These are phyloP conservation scores for Acropora yongei DNA, from an alignment of 64 coral and sea anemone species.

Conservation along the genomic window DNA sequence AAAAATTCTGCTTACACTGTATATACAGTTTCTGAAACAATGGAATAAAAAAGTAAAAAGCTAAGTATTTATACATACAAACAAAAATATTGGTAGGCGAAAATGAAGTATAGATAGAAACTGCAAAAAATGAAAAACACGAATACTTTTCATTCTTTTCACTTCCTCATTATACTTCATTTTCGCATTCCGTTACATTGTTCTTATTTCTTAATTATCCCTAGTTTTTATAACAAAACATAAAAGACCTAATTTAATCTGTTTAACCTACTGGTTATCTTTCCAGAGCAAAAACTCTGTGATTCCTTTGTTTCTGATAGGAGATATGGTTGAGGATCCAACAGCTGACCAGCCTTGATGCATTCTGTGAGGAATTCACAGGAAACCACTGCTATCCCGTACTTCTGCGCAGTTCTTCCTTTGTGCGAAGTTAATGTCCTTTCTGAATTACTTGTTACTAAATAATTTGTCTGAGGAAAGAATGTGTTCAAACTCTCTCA, in stretches of 20 bases:
- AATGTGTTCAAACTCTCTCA: neutral
- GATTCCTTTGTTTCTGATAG: conserved; percentile 24
- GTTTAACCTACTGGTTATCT: conserved; percentile 41
- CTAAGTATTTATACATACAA: no score
- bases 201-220: no score
- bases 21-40: no score
- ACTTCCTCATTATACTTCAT: no score
- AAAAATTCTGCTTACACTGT: no score
- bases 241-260: neutral
- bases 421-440: conserved; percentile 79
- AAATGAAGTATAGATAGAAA: no score
- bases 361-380: conserved; percentile 77
- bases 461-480: conserved; percentile 69
- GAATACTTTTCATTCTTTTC: no score
- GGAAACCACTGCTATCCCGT: conserved; percentile 76
- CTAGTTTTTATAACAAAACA: no score
- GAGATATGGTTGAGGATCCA: conserved; percentile 68
- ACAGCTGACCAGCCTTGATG: conserved; percentile 20
- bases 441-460: conserved; percentile 70
- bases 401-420: conserved; percentile 74
- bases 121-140: no score
- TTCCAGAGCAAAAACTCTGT: conserved; percentile 71
- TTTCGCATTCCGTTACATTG: no score
- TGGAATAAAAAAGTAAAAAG: no score
- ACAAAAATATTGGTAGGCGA: no score